A percentile compares a stretch with the other conserved stretches of the same genome.
phyloP scores from a whole-genome alignment of 2,888 invertebrate genomes.

The Eugnorisma glareosa region DNA sequence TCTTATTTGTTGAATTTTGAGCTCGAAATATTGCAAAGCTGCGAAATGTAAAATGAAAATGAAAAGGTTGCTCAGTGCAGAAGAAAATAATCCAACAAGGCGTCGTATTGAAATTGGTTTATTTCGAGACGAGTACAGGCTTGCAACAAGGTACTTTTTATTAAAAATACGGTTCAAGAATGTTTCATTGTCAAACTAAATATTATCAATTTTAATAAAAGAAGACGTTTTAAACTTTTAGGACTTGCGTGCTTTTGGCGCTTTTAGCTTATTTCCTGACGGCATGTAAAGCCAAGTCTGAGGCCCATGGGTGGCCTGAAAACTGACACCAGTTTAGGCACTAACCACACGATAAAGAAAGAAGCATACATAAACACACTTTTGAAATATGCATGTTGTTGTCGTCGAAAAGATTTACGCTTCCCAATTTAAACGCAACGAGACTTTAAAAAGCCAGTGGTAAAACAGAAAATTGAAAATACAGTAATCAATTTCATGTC shows the following conservation, averaged over 20 bases:
- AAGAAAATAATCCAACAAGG: conserved; percentile 31
- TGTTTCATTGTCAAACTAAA: neutral
- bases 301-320: no score
- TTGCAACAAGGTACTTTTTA: conserved; percentile 12
- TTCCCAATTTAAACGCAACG: neutral
- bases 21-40: conserved; percentile 24
- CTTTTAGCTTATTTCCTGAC: no score
- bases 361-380: no score
- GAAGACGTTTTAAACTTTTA: neutral
- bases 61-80: conserved; percentile 20
- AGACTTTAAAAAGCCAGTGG: neutral
- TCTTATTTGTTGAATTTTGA: conserved; percentile 21
- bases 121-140: conserved; percentile 11
- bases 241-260: no score
- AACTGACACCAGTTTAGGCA: no score
- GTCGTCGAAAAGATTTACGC: neutral
- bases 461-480: conserved; percentile 37
- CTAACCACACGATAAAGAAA: no score
- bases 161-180: conserved; percentile 13
- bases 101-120: conserved; percentile 42
- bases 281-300: no score
- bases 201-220: conserved; percentile 1
- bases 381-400: neutral
- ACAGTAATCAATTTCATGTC: conserved; percentile 35
- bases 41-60: conserved; percentile 30